Base-by-base conservation (phyloP, 2,113 vertebrate genomes). In the Heloderma charlesbogerti region DNA sequence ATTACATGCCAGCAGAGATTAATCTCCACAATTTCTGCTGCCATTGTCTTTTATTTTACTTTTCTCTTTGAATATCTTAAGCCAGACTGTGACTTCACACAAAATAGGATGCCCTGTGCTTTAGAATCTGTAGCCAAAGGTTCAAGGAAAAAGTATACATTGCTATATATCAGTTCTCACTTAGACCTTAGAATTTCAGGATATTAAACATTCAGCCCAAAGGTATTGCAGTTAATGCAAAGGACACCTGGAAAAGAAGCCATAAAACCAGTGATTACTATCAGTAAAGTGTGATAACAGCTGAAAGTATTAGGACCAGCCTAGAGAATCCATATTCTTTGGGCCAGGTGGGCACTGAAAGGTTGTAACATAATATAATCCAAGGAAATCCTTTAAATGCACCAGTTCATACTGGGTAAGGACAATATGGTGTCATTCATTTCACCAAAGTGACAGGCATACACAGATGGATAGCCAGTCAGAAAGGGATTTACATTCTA, bases 181-280 rank as follows among this genome's bases (percentile, higher is more conserved):
- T 78, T 94, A 96, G 91, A 93, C 95, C 60, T 95, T 95, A 94
- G 91, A 96, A 96, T 95, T 96, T 91, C 89, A 3, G 0, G 85
- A 92, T 93, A 96, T 92, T 95, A 95, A 96, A 97, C 95, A 84
- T 88, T 94, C 88, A 92, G 93, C 91, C 91, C 95, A 93, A 95
- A 95, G 91, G 77, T 84, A 92, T 12, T 80, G 74, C 66, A 74
- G 29, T 90, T 67, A 95, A 91, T 96, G 97, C 93, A 91, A 48
- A 92, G 92, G 27, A 13, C 89, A 91, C 95, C 94, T 97, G 96
- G 89, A 93, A 95, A 96, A 94, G 83, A 92, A 93, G 84, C 87
- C 91, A 66, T 93, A 95, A 96, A 97, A 75, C 4, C 81, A 57
- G 54, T 74, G 92, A 94, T 94, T 25, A 1, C 78, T 95, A 94